Percentiles rank a stretch among this genome's conserved stretches.
Evolutionary conservation across 64 coral and sea anemone species (phyloP).

Genomic region (Actinia tenebrosa): DNA sequence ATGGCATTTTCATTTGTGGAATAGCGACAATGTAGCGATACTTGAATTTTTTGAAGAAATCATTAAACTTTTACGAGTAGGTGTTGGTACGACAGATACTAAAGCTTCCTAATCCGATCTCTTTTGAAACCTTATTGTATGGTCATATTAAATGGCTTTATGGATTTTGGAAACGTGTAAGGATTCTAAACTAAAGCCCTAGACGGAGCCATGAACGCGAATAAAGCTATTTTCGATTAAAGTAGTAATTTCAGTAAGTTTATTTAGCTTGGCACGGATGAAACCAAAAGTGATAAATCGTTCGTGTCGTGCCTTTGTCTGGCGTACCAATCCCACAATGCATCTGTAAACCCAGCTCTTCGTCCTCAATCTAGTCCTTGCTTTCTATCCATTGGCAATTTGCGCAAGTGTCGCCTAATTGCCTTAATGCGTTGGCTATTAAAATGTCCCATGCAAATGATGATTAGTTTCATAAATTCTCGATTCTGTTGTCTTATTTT

Average conservation of each 20-base stretch:
- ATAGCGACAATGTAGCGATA: not conserved
- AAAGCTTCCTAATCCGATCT: not conserved
- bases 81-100: no score
- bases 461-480: not conserved
- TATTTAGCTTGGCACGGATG: not conserved
- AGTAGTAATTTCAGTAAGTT: not conserved
- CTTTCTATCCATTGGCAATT: not conserved
- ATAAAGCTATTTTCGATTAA: not conserved
- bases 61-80: not conserved
- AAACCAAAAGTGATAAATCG: not conserved
- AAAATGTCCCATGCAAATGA: conserved; percentile 4
- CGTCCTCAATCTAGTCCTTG: not conserved
- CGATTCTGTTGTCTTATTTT: not conserved
- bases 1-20: not conserved
- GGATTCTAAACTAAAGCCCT: not conserved
- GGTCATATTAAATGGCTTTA: no score
- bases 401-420: not conserved
- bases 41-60: not conserved
- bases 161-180: not conserved
- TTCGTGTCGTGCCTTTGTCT: not conserved
- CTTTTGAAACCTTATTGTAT: not conserved
- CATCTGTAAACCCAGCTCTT: not conserved
- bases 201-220: not conserved
- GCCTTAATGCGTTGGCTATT: conserved; percentile 5
- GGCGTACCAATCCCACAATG: not conserved